Percentiles rank a stretch among this genome's conserved stretches.
phyloP scores from a whole-genome alignment of 1,140 invertebrate genomes.

The Apis laboriosa region DNA sequence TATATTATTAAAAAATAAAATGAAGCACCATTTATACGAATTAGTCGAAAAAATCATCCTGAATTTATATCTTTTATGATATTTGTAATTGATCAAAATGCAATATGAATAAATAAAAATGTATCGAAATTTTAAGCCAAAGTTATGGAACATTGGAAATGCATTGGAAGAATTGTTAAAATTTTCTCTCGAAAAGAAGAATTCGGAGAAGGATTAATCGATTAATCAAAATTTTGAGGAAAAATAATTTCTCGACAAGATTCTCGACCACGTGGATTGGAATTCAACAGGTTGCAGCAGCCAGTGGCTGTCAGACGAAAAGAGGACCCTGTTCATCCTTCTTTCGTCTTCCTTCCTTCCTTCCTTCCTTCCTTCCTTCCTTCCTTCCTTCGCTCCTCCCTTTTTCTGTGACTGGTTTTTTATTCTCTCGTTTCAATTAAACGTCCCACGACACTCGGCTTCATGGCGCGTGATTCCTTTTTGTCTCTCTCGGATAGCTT shows the following conservation, averaged over 20 bases:
- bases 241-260: not conserved
- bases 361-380: conserved; percentile 37
- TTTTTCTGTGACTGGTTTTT: conserved; percentile 33
- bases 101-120: no score
- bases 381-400: conserved; percentile 33
- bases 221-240: not conserved
- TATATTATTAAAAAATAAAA: no score
- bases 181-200: no score
- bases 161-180: no score
- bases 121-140: no score
- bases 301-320: conserved; percentile 40
- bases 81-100: no score
- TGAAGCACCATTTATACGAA: no score
- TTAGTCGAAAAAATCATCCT: no score
- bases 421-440: conserved; percentile 72
- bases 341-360: conserved; percentile 57
- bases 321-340: conserved; percentile 52
- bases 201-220: no score
- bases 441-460: conserved; percentile 37
- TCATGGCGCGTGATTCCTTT: conserved; percentile 36
- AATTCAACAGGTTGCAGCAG: conserved; percentile 78
- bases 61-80: no score
- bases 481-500: not conserved
- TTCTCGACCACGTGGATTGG: not conserved
- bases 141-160: no score